Evolutionary conservation across 2,888 invertebrate species (phyloP), one percentile per base, ranked within the genome.

Genomic region (Platycnemis pennipes): DNA sequence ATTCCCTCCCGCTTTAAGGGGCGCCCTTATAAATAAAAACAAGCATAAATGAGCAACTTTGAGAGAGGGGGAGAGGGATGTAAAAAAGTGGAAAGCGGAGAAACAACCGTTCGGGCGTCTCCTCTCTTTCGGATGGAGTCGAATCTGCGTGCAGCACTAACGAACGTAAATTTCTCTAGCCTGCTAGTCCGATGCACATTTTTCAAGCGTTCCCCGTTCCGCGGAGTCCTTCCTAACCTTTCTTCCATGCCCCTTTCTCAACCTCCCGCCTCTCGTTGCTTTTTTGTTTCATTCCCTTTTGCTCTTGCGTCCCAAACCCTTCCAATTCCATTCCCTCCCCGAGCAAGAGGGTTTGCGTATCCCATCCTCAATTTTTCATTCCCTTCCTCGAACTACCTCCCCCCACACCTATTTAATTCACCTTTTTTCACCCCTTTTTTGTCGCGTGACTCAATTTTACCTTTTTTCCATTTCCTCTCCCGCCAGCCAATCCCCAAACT

Each of bases 141-240:
- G 77, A 77, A 77, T 37, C 77, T 77, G 77, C 77, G 77, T 77
- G 37, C 13, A 37, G 77, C 77, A 77, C 77, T 77, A 77, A 77
- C 77, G 37, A 77, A 77, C 77, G 77, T 77, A 77, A 77, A 77
- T 77, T 77, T 77, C 77, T 37, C 37, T 77, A 77, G 37, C 77
- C 77, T 26, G 7, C 77, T 31, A 22, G 26, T 37, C 26, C 1
- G 63, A 7, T 2, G 4, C 77, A 26, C 77, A 77, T 77, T 77
- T 77, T 77, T 77, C 77, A 77, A 77, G 77, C 77, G 77, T 77
- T 77, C 37, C 37, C 37, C 16, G 8, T 63, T 63, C 26, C 26
- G 26, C 3, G 63, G 63, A 11, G 77, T 11, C 37, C 77, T 77
- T n/a, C 77, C 77, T 63, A 63, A 8, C 31, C 77, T 37, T 11